Conservation (phyloP, 2,888 invertebrate species). For the Drosophila quinaria region DNA sequence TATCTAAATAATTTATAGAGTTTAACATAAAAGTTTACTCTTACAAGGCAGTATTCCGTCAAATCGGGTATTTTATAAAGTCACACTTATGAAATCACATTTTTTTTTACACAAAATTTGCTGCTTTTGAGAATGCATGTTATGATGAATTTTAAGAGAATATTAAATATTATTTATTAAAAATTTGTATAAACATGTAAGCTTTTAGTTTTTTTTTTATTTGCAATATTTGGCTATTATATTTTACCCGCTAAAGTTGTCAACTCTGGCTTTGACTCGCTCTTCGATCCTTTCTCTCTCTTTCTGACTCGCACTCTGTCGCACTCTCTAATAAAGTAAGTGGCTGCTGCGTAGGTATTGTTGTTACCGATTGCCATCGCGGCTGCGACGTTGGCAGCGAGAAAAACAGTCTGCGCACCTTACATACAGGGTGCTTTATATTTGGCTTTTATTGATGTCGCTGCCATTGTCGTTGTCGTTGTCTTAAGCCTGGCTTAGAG, state of each 20-base stretch:
- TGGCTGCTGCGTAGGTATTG: conserved; percentile 36
- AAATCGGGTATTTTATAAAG: no score
- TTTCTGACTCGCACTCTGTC: conserved; percentile 12
- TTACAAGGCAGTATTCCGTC: no score
- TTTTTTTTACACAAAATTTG: no score
- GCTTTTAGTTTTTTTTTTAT: no score
- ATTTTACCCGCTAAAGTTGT: neutral
- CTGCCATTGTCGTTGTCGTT: conserved; percentile 34
- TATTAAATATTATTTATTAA: no score
- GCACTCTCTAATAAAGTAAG: conserved; percentile 45
- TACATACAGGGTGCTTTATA: conserved; percentile 79
- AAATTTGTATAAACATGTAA: no score
- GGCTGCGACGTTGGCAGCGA: conserved; percentile 54
- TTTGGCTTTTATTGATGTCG: conserved; percentile 65
- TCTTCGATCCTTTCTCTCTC: neutral
- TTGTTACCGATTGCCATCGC: conserved; percentile 65
- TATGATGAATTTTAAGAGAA: no score
- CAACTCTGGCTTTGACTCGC: neutral
- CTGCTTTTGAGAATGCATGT: no score
- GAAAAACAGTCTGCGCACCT: conserved; percentile 41
- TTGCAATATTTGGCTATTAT: neutral
- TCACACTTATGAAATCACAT: no score
- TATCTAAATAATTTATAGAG: no score
- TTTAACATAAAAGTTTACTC: no score
- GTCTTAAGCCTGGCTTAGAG: conserved; percentile 58